Evolutionary conservation across 23 tunicate genomes (phyloP), one percentile per base, ranked within the genome.

Genomic region (Botrylloides violaceus): DNA sequence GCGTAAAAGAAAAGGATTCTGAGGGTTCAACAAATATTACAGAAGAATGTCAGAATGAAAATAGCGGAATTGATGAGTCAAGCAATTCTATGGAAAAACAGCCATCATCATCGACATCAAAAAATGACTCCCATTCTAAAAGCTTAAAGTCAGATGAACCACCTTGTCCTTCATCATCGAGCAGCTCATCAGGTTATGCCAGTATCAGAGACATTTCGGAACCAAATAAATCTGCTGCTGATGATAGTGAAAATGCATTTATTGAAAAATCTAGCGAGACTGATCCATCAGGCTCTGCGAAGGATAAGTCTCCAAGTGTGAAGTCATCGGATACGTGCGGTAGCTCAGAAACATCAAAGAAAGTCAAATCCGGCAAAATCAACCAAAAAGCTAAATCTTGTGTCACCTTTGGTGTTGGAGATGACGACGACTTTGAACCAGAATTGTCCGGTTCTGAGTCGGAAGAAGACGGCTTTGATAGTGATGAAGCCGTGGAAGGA

Each of bases 401-500:
- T n/a, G 53, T 9, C 15, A 43, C 9, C 15, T 43, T 43, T 3
- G 70, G 35, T 19, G n/a, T 28, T 29, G 35, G 34, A 29, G 70
- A 28, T 37, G 74, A 68, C 7, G 36, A 31, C n/a, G 74, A 68
- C 23, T 68, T 43, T 20, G 74, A 68, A 63, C 5, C 71, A 65
- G 87, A 75, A 64, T 43, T 43, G 15, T 43, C 53, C 12, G 53
- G 53, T 43, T 43, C 53, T 43, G 53, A 43, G 12, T 43, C 53
- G 53, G 53, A 43, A 43, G 53, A 43, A 43, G 77, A 76, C 2
- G 86, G 84, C 4, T 80, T 76, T 50, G 95, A 87, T 59, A 79
- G 86, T 76, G 95, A 87, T 76, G 95, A 87, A 36, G 95, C 84
- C 3, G 62, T 76, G 57, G 86, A 49, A 27, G 95, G 86, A 58